Evolutionary conservation across 2,797 vertebrate genomes (phyloP).

Genomic region (Brotogeris chrysoptera): DNA sequence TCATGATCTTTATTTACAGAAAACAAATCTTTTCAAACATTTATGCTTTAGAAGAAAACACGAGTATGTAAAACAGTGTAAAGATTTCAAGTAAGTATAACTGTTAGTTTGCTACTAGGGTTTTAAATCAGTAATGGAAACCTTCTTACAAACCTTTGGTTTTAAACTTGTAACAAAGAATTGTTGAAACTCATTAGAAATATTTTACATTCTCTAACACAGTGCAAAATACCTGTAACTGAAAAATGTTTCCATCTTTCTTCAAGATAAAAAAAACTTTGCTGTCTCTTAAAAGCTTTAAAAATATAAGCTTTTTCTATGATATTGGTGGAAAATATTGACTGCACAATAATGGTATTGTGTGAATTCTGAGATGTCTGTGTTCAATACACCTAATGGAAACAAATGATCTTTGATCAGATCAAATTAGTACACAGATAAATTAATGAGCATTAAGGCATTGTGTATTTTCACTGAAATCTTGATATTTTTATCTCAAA

Average conservation of each 20-base stretch:
- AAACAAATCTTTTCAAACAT: slow-evolving; percentile 5
- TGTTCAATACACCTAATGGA: not conserved
- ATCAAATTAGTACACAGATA: not conserved
- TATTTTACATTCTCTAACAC: not conserved
- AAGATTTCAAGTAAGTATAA: not conserved
- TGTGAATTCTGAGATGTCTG: not conserved
- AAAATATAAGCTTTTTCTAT: not conserved
- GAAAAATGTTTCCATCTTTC: not conserved
- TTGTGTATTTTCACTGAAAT: not conserved
- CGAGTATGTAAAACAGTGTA: not conserved
- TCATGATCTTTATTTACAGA: not conserved
- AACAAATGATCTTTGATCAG: not conserved
- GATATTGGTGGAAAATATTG: not conserved
- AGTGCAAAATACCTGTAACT: not conserved
- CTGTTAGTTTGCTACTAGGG: not conserved
- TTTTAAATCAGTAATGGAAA: not conserved
- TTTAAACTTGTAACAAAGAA: not conserved
- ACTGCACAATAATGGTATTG: not conserved
- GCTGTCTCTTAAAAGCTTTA: not conserved
- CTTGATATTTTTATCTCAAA: not conserved
- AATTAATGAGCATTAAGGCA: not conserved
- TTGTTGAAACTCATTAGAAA: not conserved
- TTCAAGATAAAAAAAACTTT: not conserved
- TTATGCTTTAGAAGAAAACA: not conserved
- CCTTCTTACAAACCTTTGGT: not conserved